Evolutionary conservation across 2,888 invertebrate genomes (phyloP).

Genomic region (Miltochrista miniata): DNA sequence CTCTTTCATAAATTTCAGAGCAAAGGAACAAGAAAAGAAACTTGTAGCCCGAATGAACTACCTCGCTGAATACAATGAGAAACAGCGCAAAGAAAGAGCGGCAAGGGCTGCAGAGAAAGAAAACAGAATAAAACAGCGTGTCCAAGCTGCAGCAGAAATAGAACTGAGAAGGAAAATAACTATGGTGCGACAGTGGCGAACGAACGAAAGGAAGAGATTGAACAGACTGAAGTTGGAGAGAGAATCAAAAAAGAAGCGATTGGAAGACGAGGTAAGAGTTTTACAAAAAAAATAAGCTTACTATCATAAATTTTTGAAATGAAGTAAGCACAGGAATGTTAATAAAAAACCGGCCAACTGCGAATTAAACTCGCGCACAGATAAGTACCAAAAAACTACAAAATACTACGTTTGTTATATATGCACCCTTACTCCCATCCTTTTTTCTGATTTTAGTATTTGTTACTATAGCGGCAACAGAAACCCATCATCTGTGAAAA

Average conservation of each 20-base stretch:
- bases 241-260: conserved; percentile 51
- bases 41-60: conserved; percentile 66
- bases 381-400: too few relatives aligned
- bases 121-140: conserved; percentile 68
- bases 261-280: conserved; percentile 60
- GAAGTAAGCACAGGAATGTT: too few relatives aligned
- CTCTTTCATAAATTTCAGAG: conserved; percentile 42
- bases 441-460: too few relatives aligned
- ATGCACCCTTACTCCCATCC: too few relatives aligned
- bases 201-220: conserved; percentile 68
- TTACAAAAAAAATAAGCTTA: too few relatives aligned
- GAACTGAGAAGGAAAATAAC: conserved; percentile 73
- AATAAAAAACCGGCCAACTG: too few relatives aligned
- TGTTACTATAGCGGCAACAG: too few relatives aligned
- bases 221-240: conserved; percentile 61
- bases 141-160: conserved; percentile 72
- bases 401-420: too few relatives aligned
- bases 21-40: conserved; percentile 70
- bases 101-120: conserved; percentile 58
- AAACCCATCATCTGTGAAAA: too few relatives aligned
- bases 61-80: conserved; percentile 65
- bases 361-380: too few relatives aligned
- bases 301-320: too few relatives aligned
- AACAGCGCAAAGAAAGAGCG: conserved; percentile 61
- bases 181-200: conserved; percentile 72